Percentiles rank a stretch among this genome's conserved stretches.
Conservation (phyloP, 92 coral and sea anemone genomes). For the Epizoanthus stellaris region DNA sequence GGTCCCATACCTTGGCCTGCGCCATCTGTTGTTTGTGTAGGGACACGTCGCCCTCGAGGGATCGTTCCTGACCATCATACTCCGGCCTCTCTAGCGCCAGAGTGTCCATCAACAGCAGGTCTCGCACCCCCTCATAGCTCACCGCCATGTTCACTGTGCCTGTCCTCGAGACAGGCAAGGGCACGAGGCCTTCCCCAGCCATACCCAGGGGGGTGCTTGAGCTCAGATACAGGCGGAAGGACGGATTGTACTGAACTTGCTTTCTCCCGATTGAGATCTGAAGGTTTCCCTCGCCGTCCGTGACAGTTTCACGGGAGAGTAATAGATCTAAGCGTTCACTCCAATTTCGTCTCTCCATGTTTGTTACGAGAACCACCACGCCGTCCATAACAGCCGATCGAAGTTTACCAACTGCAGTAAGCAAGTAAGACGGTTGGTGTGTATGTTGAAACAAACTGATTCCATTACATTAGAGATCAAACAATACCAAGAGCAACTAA, state of each 20-base stretch:
- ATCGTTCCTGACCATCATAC: slow-evolving; percentile 85
- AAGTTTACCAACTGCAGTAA: slow-evolving; percentile 59
- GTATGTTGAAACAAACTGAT: background rate
- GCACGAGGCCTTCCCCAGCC: slow-evolving; percentile 74
- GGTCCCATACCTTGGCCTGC: slow-evolving; percentile 71
- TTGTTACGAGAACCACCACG: slow-evolving; percentile 81
- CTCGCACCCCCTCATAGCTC: slow-evolving; percentile 84
- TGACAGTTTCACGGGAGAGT: slow-evolving; percentile 82
- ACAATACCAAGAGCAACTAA: too few species aligned
- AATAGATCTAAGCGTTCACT: slow-evolving; percentile 73
- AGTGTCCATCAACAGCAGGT: slow-evolving; percentile 76
- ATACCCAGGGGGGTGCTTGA: slow-evolving; percentile 80
- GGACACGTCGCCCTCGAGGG: slow-evolving; percentile 83
- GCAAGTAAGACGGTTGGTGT: background rate
- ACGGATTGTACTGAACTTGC: slow-evolving; percentile 80
- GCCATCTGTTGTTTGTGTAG: slow-evolving; percentile 85
- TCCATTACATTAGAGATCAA: too few species aligned
- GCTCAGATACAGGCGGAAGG: slow-evolving; percentile 90
- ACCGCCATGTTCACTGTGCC: slow-evolving; percentile 77
- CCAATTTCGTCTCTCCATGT: slow-evolving; percentile 86
- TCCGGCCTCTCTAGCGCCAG: slow-evolving; percentile 91
- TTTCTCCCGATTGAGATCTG: slow-evolving; percentile 80
- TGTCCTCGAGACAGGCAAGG: slow-evolving; percentile 78
- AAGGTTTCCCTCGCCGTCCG: slow-evolving; percentile 60
- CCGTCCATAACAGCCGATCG: slow-evolving; percentile 88